A percentile compares a stretch with the other conserved stretches of the same genome.
phyloP scores from a whole-genome alignment of 2,113 vertebrate species.

The Seriola dumerili region DNA sequence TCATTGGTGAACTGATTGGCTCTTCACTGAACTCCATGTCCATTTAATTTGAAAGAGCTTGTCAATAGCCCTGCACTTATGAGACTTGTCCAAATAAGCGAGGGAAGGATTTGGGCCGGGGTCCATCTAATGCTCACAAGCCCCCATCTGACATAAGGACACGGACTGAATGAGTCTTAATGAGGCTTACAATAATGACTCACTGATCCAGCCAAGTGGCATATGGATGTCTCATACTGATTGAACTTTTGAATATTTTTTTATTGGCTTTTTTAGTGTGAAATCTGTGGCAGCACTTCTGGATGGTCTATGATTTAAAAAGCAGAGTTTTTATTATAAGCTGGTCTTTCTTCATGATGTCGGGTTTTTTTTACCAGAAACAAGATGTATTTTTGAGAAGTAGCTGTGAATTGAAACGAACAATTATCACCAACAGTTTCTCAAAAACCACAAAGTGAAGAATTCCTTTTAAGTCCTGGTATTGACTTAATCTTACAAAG shows the following conservation, averaged over 20 bases:
- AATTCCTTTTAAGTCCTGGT: neutral
- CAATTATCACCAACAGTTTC: constrained; percentile 10
- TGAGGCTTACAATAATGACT: constrained; percentile 58
- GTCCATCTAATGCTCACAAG: constrained; percentile 35
- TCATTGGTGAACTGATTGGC: constrained; percentile 35
- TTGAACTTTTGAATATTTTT: constrained; percentile 9
- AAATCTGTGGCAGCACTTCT: constrained; percentile 16
- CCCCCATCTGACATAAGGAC: constrained; percentile 43
- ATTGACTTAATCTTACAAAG: constrained; percentile 20
- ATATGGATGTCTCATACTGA: constrained; percentile 41
- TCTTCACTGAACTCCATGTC: constrained; percentile 35
- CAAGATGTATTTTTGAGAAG: neutral
- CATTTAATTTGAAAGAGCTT: constrained; percentile 39
- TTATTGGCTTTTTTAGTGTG: constrained; percentile 14
- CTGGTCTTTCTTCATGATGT: neutral
- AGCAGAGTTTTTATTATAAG: neutral
- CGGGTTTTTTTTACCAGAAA: neutral
- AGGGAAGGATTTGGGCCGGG: constrained; percentile 36
- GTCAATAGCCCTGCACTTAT: constrained; percentile 27
- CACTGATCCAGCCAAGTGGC: constrained; percentile 51
- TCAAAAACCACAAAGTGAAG: neutral
- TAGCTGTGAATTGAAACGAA: neutral
- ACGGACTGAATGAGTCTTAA: constrained; percentile 57
- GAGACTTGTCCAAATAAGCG: constrained; percentile 30
- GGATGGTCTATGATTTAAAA: neutral